Conservation (phyloP, 2,888 invertebrate species). For the Protonemura montana region DNA sequence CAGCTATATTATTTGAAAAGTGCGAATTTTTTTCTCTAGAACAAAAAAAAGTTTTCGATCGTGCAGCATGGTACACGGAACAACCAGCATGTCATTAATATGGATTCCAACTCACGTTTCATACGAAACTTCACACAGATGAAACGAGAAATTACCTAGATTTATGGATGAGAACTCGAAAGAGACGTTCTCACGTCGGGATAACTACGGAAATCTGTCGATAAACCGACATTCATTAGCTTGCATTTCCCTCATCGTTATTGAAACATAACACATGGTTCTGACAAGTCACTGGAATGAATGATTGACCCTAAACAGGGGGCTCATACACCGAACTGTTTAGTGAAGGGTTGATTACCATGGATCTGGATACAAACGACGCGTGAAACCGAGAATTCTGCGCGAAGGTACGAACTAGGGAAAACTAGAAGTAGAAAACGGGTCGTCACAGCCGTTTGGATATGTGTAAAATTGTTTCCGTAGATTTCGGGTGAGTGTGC, state of each 20-base stretch:
- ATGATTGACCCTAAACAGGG: neutral
- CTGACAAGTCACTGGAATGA: neutral
- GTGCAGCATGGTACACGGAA: conserved; percentile 2
- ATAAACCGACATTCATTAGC: neutral
- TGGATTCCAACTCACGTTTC: conserved; percentile 14
- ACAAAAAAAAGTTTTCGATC: neutral
- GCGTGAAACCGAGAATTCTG: too few relatives aligned
- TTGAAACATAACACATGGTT: neutral
- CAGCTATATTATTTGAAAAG: conserved; percentile 12
- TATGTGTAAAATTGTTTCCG: neutral
- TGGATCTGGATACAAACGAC: neutral
- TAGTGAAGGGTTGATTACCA: neutral
- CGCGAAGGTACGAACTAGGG: neutral
- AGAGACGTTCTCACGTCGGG: neutral
- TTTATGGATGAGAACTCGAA: neutral
- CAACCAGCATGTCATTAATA: conserved; percentile 20
- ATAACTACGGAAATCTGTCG: neutral
- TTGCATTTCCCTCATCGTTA: conserved; percentile 5
- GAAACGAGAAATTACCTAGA: neutral
- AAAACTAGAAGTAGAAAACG: neutral
- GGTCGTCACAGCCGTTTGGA: too few relatives aligned
- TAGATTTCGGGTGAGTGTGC: neutral
- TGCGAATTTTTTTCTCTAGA: neutral
- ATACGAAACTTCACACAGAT: neutral
- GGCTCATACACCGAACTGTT: neutral